Percentiles rank a stretch among this genome's conserved stretches.
Conservation (phyloP, 1,140 invertebrate genomes). For the Bombus balteatus region DNA sequence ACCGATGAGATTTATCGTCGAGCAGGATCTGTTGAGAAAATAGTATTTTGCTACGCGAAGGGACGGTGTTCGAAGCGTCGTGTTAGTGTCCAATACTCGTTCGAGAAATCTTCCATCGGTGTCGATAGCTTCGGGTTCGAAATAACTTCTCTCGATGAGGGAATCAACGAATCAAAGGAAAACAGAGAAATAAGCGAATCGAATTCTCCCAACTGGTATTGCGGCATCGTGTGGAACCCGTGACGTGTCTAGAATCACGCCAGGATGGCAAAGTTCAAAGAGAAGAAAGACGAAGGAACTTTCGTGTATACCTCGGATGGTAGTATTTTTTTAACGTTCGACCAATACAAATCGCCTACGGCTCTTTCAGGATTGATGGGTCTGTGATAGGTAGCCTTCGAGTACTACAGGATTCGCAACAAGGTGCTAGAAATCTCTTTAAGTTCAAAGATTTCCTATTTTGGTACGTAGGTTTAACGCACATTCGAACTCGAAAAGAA, state of each 20-base stretch:
- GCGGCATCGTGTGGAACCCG: conserved; percentile 7
- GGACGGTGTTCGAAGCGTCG: conserved; percentile 13
- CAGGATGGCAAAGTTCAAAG: conserved; percentile 23
- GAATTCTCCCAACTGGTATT: conserved; percentile 31
- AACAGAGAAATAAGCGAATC: neutral
- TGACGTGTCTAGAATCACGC: neutral
- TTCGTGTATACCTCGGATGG: conserved; percentile 49
- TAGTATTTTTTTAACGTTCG: conserved; percentile 71
- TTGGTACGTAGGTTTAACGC: conserved; percentile 55
- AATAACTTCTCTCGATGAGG: neutral
- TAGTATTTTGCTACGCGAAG: conserved; percentile 56
- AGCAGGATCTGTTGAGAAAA: conserved; percentile 34
- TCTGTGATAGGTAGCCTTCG: conserved; percentile 73
- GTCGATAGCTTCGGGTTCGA: no score
- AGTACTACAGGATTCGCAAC: conserved; percentile 64
- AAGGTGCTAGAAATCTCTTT: conserved; percentile 70
- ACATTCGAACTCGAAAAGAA: conserved; percentile 28
- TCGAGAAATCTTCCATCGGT: neutral
- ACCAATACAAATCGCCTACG: conserved; percentile 61
- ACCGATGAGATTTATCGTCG: conserved; percentile 6
- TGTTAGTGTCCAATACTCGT: conserved; percentile 22
- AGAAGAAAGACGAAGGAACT: conserved; percentile 15
- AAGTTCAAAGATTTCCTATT: conserved; percentile 64
- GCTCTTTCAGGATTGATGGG: conserved; percentile 67
- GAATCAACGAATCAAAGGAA: neutral